phyloP scores from a whole-genome alignment of 2,797 vertebrate genomes.

The Amblyraja radiata region DNA sequence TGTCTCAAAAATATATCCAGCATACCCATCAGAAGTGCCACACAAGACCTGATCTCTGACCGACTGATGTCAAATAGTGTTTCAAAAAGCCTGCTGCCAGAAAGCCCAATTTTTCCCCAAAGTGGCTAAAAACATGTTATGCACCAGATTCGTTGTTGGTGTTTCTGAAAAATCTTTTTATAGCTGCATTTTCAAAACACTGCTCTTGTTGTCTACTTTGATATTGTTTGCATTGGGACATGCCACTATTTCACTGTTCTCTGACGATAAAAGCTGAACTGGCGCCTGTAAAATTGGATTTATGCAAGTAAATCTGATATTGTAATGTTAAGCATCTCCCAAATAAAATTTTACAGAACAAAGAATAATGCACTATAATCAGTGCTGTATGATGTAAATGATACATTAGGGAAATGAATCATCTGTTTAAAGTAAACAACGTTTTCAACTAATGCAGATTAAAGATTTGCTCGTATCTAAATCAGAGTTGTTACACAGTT shows the following conservation, averaged over 20 bases:
- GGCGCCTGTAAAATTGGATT: constrained; percentile 70
- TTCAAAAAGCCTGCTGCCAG: background rate
- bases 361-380: constrained; percentile 26
- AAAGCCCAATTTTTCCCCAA: too few species aligned
- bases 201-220: constrained; percentile 5
- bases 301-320: constrained; percentile 71
- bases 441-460: constrained; percentile 1
- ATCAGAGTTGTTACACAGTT: background rate
- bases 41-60: background rate
- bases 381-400: constrained; percentile 9
- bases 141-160: background rate
- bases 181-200: constrained; percentile 1
- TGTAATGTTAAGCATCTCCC: constrained; percentile 45
- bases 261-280: constrained; percentile 55
- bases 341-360: constrained; percentile 31
- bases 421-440: constrained; percentile 25
- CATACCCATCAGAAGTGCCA: background rate
- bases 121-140: background rate
- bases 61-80: background rate
- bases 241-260: constrained; percentile 51
- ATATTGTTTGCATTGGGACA: constrained; percentile 49
- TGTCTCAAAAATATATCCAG: background rate
- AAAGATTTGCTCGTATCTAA: constrained; percentile 2
- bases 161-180: background rate
- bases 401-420: constrained; percentile 21